Base-by-base conservation (phyloP, 1,140 invertebrate genomes). In the Aradophagus sp. region DNA sequence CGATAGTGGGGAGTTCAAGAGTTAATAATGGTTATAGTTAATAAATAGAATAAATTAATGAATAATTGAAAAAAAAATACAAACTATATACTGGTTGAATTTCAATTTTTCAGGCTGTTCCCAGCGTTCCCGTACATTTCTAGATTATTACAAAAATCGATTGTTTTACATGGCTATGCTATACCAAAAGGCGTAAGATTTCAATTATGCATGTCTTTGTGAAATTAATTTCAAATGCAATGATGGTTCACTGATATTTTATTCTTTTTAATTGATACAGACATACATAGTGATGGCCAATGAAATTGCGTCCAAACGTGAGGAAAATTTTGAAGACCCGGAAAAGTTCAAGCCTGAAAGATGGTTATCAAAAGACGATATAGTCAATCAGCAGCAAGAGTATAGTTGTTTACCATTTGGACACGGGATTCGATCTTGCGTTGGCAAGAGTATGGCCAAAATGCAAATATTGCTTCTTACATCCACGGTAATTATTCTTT, bases 211-310 rank as follows among this genome's bases (percentile, higher is more conserved):
- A 23, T 23, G n/a, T n/a, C n/a, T n/a, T n/a, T n/a, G n/a, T n/a
- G n/a, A n/a, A n/a, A n/a, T n/a, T n/a, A n/a, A n/a, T n/a, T n/a
- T n/a, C n/a, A n/a, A n/a, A n/a, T n/a, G n/a, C n/a, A n/a, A n/a
- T n/a, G n/a, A n/a, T n/a, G n/a, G n/a, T n/a, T n/a, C n/a, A n/a
- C n/a, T 23, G 20, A 23, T 23, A 23, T 23, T 23, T 23, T 23
- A 8, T 5, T 23, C 8, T 23, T 5, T 23, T n/a, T n/a, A n/a
- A n/a, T n/a, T n/a, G n/a, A n/a, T 68, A 19, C 34, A 93, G 85
- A 93, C 92, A 0, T 87, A 91, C 11, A 84, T 95, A 0, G 88
- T 93, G 69, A 90, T 92, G 84, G 90, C 92, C 2, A 91, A 89
- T 15, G 88, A 90, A 82, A 87, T 93, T 26, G 81, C 90, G 1